Evolutionary conservation across 92 coral and sea anemone species (phyloP).

Genomic region (Zoanthus solanderi): DNA sequence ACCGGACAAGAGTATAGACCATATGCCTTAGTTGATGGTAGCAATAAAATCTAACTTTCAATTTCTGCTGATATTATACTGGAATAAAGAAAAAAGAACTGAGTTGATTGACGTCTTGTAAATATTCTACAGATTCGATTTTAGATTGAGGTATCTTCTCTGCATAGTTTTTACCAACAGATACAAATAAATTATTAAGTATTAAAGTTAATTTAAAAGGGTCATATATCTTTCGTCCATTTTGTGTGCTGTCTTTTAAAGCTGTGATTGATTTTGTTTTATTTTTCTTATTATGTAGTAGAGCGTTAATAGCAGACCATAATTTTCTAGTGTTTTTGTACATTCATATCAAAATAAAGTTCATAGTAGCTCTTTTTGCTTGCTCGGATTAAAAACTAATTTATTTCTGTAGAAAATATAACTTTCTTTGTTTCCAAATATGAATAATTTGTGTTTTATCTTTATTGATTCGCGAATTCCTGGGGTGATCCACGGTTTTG

Average conservation of each 20-base stretch:
- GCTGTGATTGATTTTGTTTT: background rate
- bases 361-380: background rate
- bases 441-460: background rate
- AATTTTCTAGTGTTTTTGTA: background rate
- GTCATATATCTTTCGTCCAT: background rate
- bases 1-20: background rate
- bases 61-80: conserved; percentile 6
- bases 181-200: background rate
- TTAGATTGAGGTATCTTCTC: conserved; percentile 9
- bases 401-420: background rate
- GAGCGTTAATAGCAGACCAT: background rate
- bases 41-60: conserved; percentile 1
- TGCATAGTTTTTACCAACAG: conserved; percentile 11
- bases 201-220: background rate
- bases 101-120: background rate
- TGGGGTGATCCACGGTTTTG: conserved; percentile 1
- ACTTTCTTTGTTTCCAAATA: background rate
- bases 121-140: background rate
- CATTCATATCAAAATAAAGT: background rate
- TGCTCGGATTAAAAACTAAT: background rate
- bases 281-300: background rate
- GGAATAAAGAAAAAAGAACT: conserved; percentile 3
- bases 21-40: conserved; percentile 1
- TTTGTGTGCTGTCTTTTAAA: background rate
- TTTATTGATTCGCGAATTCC: conserved; percentile 8